A percentile compares a stretch with the other conserved stretches of the same genome.
Conservation (phyloP, 2,888 invertebrate species). For the Anthophora plumipes region DNA sequence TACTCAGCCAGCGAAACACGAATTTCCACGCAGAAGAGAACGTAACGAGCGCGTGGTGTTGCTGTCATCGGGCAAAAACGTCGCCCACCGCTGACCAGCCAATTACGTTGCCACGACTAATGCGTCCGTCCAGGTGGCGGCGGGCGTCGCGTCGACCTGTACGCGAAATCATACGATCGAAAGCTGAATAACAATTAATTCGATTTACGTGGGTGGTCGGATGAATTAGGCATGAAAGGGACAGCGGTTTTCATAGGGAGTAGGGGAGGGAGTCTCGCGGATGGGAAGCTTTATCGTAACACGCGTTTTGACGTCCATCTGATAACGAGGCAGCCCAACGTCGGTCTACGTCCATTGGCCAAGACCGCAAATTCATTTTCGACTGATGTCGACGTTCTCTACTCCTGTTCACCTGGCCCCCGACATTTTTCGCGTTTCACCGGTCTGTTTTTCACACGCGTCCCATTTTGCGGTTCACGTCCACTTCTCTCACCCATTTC, state of each 20-base stretch:
- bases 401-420: slow-evolving; percentile 3
- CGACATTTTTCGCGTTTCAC: slow-evolving; percentile 32
- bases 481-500: not conserved
- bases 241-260: slow-evolving; percentile 68
- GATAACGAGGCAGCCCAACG: slow-evolving; percentile 38
- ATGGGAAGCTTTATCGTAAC: slow-evolving; percentile 51
- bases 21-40: slow-evolving; percentile 20
- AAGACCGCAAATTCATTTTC: slow-evolving; percentile 70
- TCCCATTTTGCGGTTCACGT: slow-evolving; percentile 16
- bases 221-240: slow-evolving; percentile 73
- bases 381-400: slow-evolving; percentile 34
- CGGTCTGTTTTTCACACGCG: not conserved
- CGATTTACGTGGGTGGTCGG: slow-evolving; percentile 65
- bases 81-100: slow-evolving; percentile 35
- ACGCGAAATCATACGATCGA: slow-evolving; percentile 61
- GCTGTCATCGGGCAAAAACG: slow-evolving; percentile 45
- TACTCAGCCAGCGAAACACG: not conserved
- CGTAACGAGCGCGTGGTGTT: slow-evolving; percentile 33
- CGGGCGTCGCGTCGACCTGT: slow-evolving; percentile 7
- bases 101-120: slow-evolving; percentile 50
- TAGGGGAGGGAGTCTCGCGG: not conserved
- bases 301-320: slow-evolving; percentile 65
- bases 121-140: slow-evolving; percentile 38
- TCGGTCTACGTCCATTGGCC: slow-evolving; percentile 14
- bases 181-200: slow-evolving; percentile 72